Base-by-base conservation (phyloP, 2,113 vertebrate species). In the Protobothrops flavoviridis region DNA sequence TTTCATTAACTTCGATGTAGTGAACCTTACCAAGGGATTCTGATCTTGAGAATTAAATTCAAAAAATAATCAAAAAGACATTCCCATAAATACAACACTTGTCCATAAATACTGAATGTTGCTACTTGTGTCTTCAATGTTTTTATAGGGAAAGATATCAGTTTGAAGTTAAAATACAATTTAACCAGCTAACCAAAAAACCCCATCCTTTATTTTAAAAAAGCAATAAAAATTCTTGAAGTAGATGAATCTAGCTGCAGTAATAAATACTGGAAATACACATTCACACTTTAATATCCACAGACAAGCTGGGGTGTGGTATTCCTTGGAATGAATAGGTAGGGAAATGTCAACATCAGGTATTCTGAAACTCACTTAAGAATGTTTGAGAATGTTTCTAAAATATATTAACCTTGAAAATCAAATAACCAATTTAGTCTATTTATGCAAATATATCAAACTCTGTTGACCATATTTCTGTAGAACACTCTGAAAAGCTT, bases 361-460 rank as follows among this genome's bases (percentile, higher is more conserved):
- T 52, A 6, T 50, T 81, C 29, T 87, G 33, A 21, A 74, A 94
- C 81, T 1, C 52, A 85, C 26, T 92, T 61, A 29, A 88, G 61
- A 17, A 87, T 95, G 55, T 53, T 90, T 95, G 74, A 91, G 59
- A 88, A 95, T 21, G 33, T 55, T 55, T 39, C 10, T 33, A 20
- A n/a, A 53, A 90, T 26, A 87, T 91, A 90, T 74, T 48, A 53
- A 91, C 91, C 91, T 94, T 57, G 88, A 95, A 89, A 93, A 94
- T 61, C 93, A 95, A 94, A 69, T 53, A 64, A 90, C 95, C 94
- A 55, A 86, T 91, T 92, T 94, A 0, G 5, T 90, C 74, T 89
- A 93, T 91, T 86, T 55, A 13, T n/a, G 92, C 94, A 93, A 96
- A 94, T 93, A 94, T 59, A 94, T 94, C 94, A 90, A 2, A n/a